Percentiles rank a stretch among this genome's conserved stretches.
Evolutionary conservation across 2,113 vertebrate genomes (phyloP).

Genomic region (Actenoides hombroni): DNA sequence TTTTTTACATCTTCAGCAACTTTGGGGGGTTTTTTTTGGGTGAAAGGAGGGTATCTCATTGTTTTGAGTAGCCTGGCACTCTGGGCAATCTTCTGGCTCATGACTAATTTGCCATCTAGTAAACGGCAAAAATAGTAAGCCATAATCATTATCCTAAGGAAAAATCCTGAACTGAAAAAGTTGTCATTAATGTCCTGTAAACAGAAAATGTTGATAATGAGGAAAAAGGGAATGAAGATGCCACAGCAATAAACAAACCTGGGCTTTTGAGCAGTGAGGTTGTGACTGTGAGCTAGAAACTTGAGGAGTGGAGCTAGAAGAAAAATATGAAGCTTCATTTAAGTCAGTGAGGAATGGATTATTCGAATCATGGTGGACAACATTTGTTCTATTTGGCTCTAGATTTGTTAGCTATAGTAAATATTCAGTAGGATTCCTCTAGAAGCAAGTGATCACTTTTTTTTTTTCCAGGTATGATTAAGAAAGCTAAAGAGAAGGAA

Average conservation of each 20-base stretch:
- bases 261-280: not conserved
- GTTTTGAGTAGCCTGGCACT: not conserved
- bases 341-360: not conserved
- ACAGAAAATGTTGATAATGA: not conserved
- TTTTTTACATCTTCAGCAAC: not conserved
- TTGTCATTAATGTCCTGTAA: not conserved
- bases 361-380: not conserved
- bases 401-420: not conserved
- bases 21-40: not conserved
- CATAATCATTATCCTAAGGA: not conserved
- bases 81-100: not conserved
- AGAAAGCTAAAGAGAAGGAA: not conserved
- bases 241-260: not conserved
- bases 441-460: accelerated
- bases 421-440: not conserved
- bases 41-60: not conserved
- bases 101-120: not conserved
- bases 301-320: not conserved
- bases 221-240: not conserved
- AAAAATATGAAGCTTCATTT: not conserved
- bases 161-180: not conserved
- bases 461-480: not conserved
- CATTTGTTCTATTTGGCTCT: not conserved
- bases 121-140: not conserved
- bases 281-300: not conserved